Evolutionary conservation across 2,113 vertebrate species (phyloP).

Genomic region (Chloropsis cyanopogon): DNA sequence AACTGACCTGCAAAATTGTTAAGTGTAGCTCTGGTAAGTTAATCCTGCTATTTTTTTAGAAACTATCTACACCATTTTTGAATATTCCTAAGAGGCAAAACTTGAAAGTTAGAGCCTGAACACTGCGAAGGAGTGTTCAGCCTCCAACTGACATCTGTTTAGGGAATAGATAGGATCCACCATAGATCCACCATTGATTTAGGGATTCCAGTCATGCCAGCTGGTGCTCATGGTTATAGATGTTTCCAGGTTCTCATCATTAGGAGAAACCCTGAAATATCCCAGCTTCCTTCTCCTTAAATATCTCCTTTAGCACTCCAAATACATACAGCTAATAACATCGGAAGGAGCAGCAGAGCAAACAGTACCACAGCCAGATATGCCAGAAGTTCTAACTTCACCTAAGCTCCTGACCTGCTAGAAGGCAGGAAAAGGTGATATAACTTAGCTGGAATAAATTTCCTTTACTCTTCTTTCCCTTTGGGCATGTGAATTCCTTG

Average conservation of each 20-base stretch:
- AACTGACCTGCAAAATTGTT: neutral
- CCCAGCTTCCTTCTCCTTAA: neutral
- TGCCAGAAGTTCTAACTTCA: neutral
- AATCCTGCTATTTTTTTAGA: neutral
- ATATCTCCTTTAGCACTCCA: neutral
- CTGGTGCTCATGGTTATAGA: neutral
- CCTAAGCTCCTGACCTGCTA: neutral
- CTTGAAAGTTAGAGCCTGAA: neutral
- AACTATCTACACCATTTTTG: neutral
- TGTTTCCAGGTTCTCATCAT: neutral
- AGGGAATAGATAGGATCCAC: neutral
- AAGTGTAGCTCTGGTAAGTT: neutral
- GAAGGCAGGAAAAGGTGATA: neutral
- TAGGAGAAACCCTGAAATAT: neutral
- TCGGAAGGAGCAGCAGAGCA: neutral
- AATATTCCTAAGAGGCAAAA: neutral
- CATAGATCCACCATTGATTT: neutral
- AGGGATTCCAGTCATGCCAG: neutral
- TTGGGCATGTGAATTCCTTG: neutral
- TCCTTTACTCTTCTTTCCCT: neutral
- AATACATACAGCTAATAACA: neutral
- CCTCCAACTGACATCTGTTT: no score
- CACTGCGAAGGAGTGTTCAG: neutral
- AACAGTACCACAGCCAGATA: neutral
- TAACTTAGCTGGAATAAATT: neutral